Evolutionary conservation across 2,797 vertebrate genomes (phyloP).

Genomic region (Odontamblyopus lacepedii): DNA sequence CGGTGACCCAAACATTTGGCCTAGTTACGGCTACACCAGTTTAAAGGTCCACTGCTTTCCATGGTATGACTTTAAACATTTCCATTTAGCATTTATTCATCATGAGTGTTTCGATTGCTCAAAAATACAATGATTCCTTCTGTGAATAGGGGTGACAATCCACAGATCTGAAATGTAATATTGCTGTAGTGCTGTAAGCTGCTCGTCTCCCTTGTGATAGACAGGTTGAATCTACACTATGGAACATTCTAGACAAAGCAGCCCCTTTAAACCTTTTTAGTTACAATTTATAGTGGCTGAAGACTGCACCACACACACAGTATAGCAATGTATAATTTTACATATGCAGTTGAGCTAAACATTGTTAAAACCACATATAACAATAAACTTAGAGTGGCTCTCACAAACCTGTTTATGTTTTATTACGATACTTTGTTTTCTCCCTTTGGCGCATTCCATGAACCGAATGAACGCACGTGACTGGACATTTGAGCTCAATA

Average conservation of each 20-base stretch:
- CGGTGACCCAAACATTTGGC: conserved; percentile 49
- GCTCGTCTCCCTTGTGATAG: no score
- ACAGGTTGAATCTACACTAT: no score
- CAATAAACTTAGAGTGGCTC: conserved; percentile 46
- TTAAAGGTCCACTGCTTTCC: not conserved
- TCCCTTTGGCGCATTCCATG: conserved; percentile 54
- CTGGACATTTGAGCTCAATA: conserved; percentile 50
- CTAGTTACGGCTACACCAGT: not conserved
- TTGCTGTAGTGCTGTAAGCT: no score
- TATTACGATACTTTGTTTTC: conserved; percentile 59
- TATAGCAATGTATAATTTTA: not conserved
- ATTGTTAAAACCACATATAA: conserved; percentile 31
- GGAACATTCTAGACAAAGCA: no score
- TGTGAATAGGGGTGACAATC: no score
- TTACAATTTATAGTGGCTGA: not conserved
- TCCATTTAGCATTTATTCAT: no score
- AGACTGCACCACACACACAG: not conserved
- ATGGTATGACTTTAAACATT: no score
- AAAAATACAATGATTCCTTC: no score
- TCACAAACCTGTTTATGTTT: conserved; percentile 47
- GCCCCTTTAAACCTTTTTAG: not conserved
- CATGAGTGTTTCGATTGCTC: no score
- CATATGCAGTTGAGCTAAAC: conserved; percentile 20
- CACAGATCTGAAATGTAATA: no score
- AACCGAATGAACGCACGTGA: conserved; percentile 56